Percentiles rank a stretch among this genome's conserved stretches.
These are phyloP conservation scores for Pogonocichla stellata DNA, from an alignment of 2,113 vertebrate genomes.

Conservation along the genomic window DNA sequence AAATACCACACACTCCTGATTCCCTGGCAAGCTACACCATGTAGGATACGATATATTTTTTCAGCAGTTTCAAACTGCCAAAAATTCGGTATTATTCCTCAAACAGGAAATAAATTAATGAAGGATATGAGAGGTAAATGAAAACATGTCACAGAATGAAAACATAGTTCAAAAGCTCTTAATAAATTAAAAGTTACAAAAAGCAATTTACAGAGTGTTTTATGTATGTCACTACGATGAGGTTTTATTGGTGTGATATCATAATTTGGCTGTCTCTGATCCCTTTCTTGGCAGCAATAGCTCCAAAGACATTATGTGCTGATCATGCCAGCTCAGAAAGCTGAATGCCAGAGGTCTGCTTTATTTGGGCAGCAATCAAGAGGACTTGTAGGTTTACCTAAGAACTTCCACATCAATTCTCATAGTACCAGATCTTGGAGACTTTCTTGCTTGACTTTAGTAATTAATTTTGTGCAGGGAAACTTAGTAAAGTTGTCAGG, in stretches of 20 bases:
- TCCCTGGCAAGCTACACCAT: conserved; percentile 36
- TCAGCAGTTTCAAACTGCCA: conserved; percentile 47
- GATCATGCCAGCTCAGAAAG: conserved; percentile 68
- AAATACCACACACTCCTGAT: not conserved
- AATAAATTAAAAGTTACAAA: conserved; percentile 79
- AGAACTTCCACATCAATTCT: conserved; percentile 48
- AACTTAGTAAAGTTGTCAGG: not conserved
- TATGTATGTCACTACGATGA: conserved; percentile 77
- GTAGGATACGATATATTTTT: conserved; percentile 43
- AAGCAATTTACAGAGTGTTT: conserved; percentile 79
- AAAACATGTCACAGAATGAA: conserved; percentile 73
- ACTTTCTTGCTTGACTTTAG: not conserved
- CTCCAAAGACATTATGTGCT: conserved; percentile 71
- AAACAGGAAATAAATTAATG: conserved; percentile 71
- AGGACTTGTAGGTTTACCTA: conserved; percentile 64
- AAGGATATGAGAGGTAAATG: conserved; percentile 67
- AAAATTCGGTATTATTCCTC: conserved; percentile 57
- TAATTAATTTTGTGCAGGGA: not conserved
- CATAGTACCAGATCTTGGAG: not conserved
- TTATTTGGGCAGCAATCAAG: conserved; percentile 74
- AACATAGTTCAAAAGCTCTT: conserved; percentile 72
- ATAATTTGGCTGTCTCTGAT: conserved; percentile 81
- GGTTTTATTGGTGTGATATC: conserved; percentile 82
- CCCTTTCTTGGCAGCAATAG: conserved; percentile 72
- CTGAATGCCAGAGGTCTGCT: conserved; percentile 69